These are phyloP conservation scores for Athripsodes cinereus DNA, from an alignment of 2,888 invertebrate species.

Conservation along the genomic window DNA sequence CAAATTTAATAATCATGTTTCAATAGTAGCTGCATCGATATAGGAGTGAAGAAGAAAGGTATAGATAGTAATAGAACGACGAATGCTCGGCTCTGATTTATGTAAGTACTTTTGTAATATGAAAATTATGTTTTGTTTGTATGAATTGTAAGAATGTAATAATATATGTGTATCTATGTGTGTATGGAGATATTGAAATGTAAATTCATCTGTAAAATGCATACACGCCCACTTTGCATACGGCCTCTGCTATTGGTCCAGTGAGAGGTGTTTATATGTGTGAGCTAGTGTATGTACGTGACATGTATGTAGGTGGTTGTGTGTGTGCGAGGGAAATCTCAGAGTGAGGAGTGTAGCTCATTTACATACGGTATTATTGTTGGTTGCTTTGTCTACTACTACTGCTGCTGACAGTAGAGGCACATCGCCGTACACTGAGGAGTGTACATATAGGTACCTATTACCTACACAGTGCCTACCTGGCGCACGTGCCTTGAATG, in stretches of 20 bases:
- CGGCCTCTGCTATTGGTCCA: constrained; percentile 22
- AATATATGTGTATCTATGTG: background rate
- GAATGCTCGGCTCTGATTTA: no score
- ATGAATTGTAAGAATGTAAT: no score
- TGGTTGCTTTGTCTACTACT: background rate
- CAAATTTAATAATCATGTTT: no score
- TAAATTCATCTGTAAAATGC: constrained; percentile 12
- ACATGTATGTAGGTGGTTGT: no score
- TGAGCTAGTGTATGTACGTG: background rate
- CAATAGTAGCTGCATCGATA: no score
- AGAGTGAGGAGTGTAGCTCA: background rate
- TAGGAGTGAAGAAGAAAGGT: no score
- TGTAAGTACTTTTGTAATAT: background rate
- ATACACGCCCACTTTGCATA: constrained; percentile 28
- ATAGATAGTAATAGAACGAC: no score
- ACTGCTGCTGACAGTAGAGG: background rate
- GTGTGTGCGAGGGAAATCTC: constrained; percentile 2
- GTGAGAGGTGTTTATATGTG: constrained; percentile 10
- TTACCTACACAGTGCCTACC: background rate
- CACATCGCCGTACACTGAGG: background rate
- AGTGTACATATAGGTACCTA: background rate
- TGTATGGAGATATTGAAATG: constrained; percentile 1
- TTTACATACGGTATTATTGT: background rate
- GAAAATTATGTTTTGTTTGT: background rate
- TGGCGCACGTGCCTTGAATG: no score